Conservation (phyloP, 2,888 invertebrate genomes). For the Thymelicus sylvestris region DNA sequence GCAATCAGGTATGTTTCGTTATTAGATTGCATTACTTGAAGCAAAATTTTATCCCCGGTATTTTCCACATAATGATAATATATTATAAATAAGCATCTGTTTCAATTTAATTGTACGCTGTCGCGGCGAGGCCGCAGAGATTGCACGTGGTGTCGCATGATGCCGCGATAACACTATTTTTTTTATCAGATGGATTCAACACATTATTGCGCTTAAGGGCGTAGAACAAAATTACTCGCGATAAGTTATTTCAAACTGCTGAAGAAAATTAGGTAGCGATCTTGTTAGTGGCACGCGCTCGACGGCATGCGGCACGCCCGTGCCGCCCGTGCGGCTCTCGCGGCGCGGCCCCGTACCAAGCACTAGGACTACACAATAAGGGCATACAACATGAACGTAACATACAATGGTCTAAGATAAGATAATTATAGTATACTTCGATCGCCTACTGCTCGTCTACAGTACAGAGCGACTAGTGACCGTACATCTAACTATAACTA, state of each 20-base stretch:
- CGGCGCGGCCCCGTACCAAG: constrained; percentile 27
- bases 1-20: no score
- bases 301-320: no score
- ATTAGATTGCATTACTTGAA: no score
- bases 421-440: not conserved
- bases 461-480: constrained; percentile 22
- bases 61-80: no score
- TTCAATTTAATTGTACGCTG: no score
- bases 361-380: constrained; percentile 21
- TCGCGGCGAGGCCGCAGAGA: no score
- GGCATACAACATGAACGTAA: constrained; percentile 20
- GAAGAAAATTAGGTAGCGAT: constrained; percentile 36
- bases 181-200: constrained; percentile 9
- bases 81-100: no score
- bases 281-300: constrained; percentile 32
- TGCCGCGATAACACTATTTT: not conserved
- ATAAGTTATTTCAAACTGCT: constrained; percentile 17
- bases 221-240: not conserved
- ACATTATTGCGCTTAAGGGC: not conserved
- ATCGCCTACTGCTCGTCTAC: constrained; percentile 26
- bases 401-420: constrained; percentile 19
- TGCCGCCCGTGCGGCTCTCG: constrained; percentile 37
- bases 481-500: constrained; percentile 25
- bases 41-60: no score
- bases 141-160: not conserved